Conservation (phyloP, 2,888 invertebrate genomes). For the Helleia helle region DNA sequence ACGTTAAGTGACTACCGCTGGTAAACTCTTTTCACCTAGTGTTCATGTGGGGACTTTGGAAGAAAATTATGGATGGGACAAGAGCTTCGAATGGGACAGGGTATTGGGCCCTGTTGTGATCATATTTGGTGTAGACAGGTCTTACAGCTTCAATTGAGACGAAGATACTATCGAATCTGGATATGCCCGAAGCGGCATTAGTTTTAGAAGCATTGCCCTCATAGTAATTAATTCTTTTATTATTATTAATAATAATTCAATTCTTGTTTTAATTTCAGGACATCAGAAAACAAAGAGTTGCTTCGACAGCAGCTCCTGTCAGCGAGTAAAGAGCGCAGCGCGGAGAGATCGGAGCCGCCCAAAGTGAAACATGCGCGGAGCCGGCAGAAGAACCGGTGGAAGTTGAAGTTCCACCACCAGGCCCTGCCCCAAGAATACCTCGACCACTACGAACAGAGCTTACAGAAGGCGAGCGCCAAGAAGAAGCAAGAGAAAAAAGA, state of each 20-base stretch:
- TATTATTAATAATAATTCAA: background rate
- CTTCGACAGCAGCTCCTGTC: constrained; percentile 58
- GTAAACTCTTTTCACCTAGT: too few species aligned
- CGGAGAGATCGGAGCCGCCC: constrained; percentile 41
- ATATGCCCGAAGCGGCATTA: too few species aligned
- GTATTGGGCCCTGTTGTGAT: too few species aligned
- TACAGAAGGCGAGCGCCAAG: constrained; percentile 68
- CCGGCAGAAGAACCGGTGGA: constrained; percentile 80
- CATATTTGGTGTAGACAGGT: too few species aligned
- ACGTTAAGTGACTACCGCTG: too few species aligned
- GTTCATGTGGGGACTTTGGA: too few species aligned
- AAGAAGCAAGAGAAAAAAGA: constrained; percentile 51
- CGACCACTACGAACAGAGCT: constrained; percentile 84
- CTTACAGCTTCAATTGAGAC: too few species aligned
- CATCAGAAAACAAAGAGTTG: constrained; percentile 59
- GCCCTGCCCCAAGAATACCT: constrained; percentile 85
- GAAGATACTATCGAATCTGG: too few species aligned
- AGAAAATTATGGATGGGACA: too few species aligned
- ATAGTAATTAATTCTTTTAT: too few species aligned
- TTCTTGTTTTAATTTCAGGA: constrained; percentile 34
- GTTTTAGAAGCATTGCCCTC: too few species aligned
- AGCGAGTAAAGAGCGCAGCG: constrained; percentile 50
- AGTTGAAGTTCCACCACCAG: constrained; percentile 86
- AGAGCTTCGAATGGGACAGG: too few species aligned
- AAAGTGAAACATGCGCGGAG: constrained; percentile 50